These are phyloP conservation scores for Oscheius myriophilus DNA, from an alignment of 2,888 invertebrate genomes.

Conservation along the genomic window DNA sequence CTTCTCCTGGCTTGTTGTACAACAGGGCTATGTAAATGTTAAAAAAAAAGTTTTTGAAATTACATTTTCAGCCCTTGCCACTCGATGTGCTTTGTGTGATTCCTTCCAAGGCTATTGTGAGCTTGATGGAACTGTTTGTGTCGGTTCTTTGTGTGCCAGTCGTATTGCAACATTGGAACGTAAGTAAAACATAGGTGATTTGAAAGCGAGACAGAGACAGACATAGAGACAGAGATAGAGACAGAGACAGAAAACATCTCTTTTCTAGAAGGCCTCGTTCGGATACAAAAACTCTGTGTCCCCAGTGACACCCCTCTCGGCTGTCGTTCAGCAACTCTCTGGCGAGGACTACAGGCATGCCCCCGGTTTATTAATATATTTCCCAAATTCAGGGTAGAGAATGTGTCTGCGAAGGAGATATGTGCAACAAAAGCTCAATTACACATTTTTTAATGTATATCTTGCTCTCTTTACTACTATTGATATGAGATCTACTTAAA, in stretches of 20 bases:
- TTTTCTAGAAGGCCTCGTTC: constrained; percentile 40
- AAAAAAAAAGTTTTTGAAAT: no score
- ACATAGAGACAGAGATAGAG: no score
- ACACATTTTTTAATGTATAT: neutral
- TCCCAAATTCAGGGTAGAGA: constrained; percentile 8
- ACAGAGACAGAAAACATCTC: no score
- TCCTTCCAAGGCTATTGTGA: constrained; percentile 49
- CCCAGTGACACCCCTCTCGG: constrained; percentile 40
- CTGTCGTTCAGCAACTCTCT: constrained; percentile 39
- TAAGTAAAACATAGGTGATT: constrained; percentile 21
- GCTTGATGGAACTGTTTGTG: constrained; percentile 40
- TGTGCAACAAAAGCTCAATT: constrained; percentile 4
- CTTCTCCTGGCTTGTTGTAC: no score
- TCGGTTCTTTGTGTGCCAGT: constrained; percentile 39
- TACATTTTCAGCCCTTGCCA: neutral
- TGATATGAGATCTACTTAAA: constrained; percentile 16
- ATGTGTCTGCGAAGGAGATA: constrained; percentile 27
- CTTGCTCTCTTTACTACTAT: constrained; percentile 8
- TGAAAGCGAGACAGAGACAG: neutral
- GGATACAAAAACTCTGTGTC: constrained; percentile 46
- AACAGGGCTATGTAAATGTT: no score
- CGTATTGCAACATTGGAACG: constrained; percentile 39
- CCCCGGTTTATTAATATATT: no score
- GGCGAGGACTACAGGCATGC: constrained; percentile 39
- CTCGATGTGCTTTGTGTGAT: constrained; percentile 40